Percentiles rank a stretch among this genome's conserved stretches.
These are phyloP conservation scores for Ascidia mentula DNA, from an alignment of 23 tunicate genomes.

Conservation along the genomic window DNA sequence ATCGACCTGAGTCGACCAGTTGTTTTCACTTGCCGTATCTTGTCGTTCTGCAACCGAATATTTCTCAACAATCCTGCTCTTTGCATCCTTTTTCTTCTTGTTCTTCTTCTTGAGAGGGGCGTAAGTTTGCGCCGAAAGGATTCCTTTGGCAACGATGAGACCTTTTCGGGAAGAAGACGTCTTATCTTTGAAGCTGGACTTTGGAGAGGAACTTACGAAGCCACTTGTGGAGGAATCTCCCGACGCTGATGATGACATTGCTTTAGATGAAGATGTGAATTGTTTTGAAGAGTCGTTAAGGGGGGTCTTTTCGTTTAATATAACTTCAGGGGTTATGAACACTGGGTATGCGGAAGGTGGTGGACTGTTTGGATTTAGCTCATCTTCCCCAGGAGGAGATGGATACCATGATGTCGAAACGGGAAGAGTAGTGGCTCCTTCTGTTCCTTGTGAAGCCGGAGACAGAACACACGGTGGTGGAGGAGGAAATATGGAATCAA, in stretches of 20 bases:
- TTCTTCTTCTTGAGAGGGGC: slow-evolving; percentile 17
- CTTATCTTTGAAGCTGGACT: neutral
- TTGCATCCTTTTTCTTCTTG: slow-evolving; percentile 22
- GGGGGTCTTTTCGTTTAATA: neutral
- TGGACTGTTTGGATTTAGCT: neutral
- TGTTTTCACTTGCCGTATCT: slow-evolving; percentile 10
- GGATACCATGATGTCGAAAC: slow-evolving; percentile 22
- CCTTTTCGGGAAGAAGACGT: slow-evolving; percentile 26
- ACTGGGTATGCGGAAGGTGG: neutral
- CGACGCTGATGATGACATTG: slow-evolving; percentile 33
- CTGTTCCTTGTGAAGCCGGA: neutral
- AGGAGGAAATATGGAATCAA: slow-evolving; percentile 12
- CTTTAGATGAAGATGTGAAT: no score
- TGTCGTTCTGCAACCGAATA: slow-evolving; percentile 1
- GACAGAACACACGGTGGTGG: slow-evolving; percentile 30
- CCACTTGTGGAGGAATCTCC: slow-evolving; percentile 74
- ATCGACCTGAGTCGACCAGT: neutral
- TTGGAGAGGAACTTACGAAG: slow-evolving; percentile 55
- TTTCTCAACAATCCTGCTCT: neutral
- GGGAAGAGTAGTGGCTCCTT: slow-evolving; percentile 7
- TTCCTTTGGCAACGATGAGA: slow-evolving; percentile 62
- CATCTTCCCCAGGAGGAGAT: slow-evolving; percentile 15
- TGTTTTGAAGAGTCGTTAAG: neutral
- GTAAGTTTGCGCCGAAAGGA: slow-evolving; percentile 57
- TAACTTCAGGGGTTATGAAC: neutral